Base-by-base conservation (phyloP, 2,113 vertebrate species). In the Aegithalos caudatus region DNA sequence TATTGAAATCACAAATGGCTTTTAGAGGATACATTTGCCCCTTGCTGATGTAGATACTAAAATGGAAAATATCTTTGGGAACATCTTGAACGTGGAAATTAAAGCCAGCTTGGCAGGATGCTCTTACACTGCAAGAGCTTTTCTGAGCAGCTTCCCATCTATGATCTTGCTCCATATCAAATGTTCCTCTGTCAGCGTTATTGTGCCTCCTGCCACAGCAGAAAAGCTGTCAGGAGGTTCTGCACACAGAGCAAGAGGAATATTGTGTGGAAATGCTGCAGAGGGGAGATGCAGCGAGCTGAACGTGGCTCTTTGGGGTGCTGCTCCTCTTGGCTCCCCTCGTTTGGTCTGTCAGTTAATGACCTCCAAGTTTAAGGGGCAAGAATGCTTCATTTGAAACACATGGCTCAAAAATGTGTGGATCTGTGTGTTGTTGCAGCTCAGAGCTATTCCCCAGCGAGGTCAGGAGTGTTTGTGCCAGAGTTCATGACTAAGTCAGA, bases 381-480 rank as follows among this genome's bases (percentile, higher is more conserved):
- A n/a, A 18, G 83, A 51, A 81, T 0, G 18, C 35, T 67, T 87
- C 67, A 71, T 94, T 76, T 71, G 64, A 66, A 97, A 82, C 93
- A 79, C 85, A 73, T 91, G 95, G 50, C 91, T 95, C 53, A 89
- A 40, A 95, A 93, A 93, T 84, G 77, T 58, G 82, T 94, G 62
- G 90, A 38, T 86, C 76, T 85, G 73, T 74, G 81, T 13, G 79
- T 53, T 93, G 92, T 38, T 95, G 78, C 14, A 67, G 90, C 33
- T 76, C 82, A 86, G 86, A 33, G 57, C 80, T 73, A 61, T 92
- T 96, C 88, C 92, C 93, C 40, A 74, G 72, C 0, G 86, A 79
- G 88, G 93, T 44, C 90, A 84, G 31, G 8, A 81, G 53, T 54
- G 93, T 94, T 93, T 93, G 82, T 95, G 92, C 93, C 93, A 95